Base-by-base conservation (phyloP, 1,140 invertebrate genomes). In the Camponotus vicinus region DNA sequence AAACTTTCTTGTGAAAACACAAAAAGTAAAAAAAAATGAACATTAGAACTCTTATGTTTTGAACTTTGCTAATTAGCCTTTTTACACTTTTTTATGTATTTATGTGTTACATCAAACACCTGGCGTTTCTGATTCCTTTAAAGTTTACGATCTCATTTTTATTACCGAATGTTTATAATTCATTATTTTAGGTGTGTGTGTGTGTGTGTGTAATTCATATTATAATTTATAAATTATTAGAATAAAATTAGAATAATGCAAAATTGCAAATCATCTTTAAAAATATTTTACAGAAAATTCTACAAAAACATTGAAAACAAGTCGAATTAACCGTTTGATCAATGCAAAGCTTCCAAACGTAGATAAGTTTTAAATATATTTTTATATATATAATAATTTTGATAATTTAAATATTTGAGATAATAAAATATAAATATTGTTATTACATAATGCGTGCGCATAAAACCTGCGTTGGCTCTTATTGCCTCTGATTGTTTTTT, bases 251-350 rank as follows among this genome's bases (percentile, higher is more conserved):
- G 5, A 5, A 61, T 37, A 61, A 76, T 61, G 21, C 21, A 18
- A 21, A 59, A 8, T 42, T 42, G 42, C 55, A 59, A 7, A 59
- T 59, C 21, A 59, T 59, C 55, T 59, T 21, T 21, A 59, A 42
- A 42, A 42, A 42, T 0, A 45, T 11, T 45, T 9, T 2, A 45
- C 3, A 45, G 9, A 11, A 45, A 59, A 45, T 11, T 45, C 9
- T 2, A 45, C 3, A 45, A 2, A 11, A 45, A 59, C 18, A 27
- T 32, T 2, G 27, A 80, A 42, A 69, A 55, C 77, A 52, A 67
- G 42, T 66, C 11, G 13, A 80, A 80, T 80, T 69, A 70, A 70
- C 55, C 40, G 37, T 57, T 45, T 45, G 0, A 11, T 45, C 9
- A 11, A 45, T 45, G 42, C 9, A 45, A 11, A 45, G 8, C 42